Base-by-base conservation (phyloP, 2,888 invertebrate species). In the Torymus tubicola region DNA sequence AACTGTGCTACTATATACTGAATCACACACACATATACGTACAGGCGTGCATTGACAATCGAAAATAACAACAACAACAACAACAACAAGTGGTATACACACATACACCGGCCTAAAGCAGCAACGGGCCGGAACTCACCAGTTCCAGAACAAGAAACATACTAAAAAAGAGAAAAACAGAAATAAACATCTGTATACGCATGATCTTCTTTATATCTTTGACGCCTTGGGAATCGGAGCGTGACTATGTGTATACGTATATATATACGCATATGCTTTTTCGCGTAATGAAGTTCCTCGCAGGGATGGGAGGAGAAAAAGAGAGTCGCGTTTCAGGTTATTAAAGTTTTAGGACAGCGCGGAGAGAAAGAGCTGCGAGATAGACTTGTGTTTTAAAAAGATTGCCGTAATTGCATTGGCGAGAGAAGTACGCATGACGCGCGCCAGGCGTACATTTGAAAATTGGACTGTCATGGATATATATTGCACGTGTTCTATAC, bases 321-420 rank as follows among this genome's bases (percentile, higher is more conserved):
- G 70, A 53, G 24, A 21, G 24, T n/a, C 42, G 31, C 60, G 11
- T 69, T 76, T 18, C 11, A 21, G 42, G 18, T 55, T 77, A 77
- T 77, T 69, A 70, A 77, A 77, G 50, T 55, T 77, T 53, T 16
- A 18, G 50, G 16, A 53, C 2, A n/a, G n/a, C n/a, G 42, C 1
- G 55, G n/a, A 31, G 24, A 24, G 24, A 24, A 24, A 3, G 24
- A 1, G 21, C 58, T 18, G 14, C 63, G 2, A 50, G n/a, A n/a
- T n/a, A 3, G 3, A 24, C 24, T 5, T 2, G 68, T 16, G 42
- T 60, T 70, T 77, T 57, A 70, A 63, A 31, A 31, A 53, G 63
- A 63, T 61, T 18, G 67, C 24, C 16, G 55, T 76, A 76, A 76
- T 69, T 57, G 76, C 53, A 42, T 61, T 52, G 57, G 21, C 21